phyloP scores from a whole-genome alignment of 1,140 invertebrate genomes.

The Radopholus similis region DNA sequence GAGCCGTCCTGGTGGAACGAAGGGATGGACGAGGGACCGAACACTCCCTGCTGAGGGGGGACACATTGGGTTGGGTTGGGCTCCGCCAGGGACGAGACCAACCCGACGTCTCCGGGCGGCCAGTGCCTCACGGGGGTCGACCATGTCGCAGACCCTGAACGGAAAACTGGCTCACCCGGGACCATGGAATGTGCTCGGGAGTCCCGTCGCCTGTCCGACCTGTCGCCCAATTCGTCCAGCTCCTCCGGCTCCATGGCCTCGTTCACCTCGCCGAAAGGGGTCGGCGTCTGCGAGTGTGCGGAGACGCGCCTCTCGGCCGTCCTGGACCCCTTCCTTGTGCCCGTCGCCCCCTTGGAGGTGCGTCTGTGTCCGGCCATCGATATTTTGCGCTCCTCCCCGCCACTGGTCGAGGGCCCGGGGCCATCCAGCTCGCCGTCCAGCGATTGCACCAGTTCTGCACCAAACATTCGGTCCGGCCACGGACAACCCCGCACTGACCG shows the following conservation, averaged over 20 bases:
- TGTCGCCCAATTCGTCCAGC: slow-evolving; percentile 9
- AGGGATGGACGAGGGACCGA: neutral
- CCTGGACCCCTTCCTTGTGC: neutral
- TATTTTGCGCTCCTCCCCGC: neutral
- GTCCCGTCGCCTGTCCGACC: neutral
- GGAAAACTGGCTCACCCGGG: neutral
- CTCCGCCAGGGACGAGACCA: neutral
- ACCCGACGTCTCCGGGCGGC: neutral
- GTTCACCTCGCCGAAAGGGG: slow-evolving; percentile 1
- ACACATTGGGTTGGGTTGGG: neutral
- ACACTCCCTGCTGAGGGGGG: neutral
- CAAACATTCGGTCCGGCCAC: neutral
- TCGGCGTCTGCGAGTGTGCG: neutral
- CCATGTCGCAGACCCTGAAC: neutral
- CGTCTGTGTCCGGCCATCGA: neutral
- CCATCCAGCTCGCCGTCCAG: neutral
- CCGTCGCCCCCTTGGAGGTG: neutral
- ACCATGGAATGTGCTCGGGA: neutral
- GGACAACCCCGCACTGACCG: slow-evolving; percentile 13
- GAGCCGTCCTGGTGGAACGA: neutral
- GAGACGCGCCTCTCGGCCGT: neutral
- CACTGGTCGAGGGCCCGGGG: neutral
- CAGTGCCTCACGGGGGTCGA: neutral
- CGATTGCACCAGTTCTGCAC: neutral
- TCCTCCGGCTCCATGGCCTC: slow-evolving; percentile 13